phyloP scores from a whole-genome alignment of 2,113 vertebrate genomes.

The Gobiocypris rarus region DNA sequence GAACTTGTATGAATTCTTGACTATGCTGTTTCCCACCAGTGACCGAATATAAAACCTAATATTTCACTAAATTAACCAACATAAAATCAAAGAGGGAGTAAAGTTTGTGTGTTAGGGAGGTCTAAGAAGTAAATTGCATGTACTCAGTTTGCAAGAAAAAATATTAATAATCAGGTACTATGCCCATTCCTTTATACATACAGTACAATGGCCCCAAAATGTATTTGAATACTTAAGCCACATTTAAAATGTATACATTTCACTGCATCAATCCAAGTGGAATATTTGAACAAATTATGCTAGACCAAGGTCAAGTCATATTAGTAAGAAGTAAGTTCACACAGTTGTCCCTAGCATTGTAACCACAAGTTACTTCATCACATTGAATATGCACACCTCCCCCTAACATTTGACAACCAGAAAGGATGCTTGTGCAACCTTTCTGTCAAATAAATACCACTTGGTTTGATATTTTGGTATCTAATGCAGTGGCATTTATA shows the following conservation, averaged over 20 bases:
- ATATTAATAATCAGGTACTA: background rate
- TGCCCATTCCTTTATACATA: background rate
- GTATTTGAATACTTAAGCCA: background rate
- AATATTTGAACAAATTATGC: background rate
- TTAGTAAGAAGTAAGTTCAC: background rate
- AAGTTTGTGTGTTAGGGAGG: too few species aligned
- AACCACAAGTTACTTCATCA: background rate
- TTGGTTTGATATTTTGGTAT: background rate
- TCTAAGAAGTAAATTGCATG: too few species aligned
- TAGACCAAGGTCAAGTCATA: slow-evolving; percentile 1
- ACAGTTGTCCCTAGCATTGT: background rate
- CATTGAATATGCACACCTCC: background rate
- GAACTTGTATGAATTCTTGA: too few species aligned
- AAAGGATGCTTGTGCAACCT: background rate
- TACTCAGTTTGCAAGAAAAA: too few species aligned
- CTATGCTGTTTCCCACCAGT: too few species aligned
- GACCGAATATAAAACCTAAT: too few species aligned
- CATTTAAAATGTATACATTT: background rate
- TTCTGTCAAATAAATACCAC: background rate
- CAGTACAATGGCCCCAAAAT: background rate
- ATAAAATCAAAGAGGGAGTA: too few species aligned
- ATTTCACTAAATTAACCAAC: too few species aligned
- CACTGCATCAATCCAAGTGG: background rate
- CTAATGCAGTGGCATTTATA: slow-evolving; percentile 6
- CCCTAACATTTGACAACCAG: background rate